These are phyloP conservation scores for Syngnathus floridae DNA, from an alignment of 2,113 vertebrate species.

Conservation along the genomic window DNA sequence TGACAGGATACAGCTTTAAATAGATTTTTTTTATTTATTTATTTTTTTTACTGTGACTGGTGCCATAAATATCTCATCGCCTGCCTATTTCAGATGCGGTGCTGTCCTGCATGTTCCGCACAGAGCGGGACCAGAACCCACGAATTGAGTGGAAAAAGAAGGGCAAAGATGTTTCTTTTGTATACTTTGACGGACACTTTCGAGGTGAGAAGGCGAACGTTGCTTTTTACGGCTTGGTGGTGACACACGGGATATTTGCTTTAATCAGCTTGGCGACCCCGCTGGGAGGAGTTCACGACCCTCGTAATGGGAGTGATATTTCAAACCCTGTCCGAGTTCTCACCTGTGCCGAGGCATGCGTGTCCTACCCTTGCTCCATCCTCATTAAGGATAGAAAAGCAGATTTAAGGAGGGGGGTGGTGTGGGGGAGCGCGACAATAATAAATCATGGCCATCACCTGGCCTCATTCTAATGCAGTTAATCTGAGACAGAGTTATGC, in stretches of 20 bases:
- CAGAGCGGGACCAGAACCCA: slow-evolving; percentile 67
- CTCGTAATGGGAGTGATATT: background rate
- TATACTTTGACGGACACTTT: slow-evolving; percentile 79
- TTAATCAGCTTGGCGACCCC: slow-evolving; percentile 30
- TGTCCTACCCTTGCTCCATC: slow-evolving; percentile 14
- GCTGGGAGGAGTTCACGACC: slow-evolving; percentile 5
- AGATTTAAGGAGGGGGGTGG: slow-evolving; percentile 6
- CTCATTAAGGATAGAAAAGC: slow-evolving; percentile 9
- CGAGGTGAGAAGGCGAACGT: slow-evolving; percentile 69
- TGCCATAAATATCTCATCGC: slow-evolving; percentile 35
- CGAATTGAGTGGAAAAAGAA: slow-evolving; percentile 95
- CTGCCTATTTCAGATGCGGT: slow-evolving; percentile 67
- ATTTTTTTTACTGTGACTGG: background rate
- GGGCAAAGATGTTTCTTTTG: slow-evolving; percentile 75
- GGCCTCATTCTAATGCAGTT: background rate
- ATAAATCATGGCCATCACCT: slow-evolving; percentile 21
- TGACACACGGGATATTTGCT: slow-evolving; percentile 18
- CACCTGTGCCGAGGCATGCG: slow-evolving; percentile 9
- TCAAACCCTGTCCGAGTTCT: background rate
- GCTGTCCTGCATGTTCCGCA: slow-evolving; percentile 79
- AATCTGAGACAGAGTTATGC: background rate
- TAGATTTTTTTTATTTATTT: slow-evolving; percentile 24
- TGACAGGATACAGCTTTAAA: slow-evolving; percentile 41
- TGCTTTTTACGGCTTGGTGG: slow-evolving; percentile 25
- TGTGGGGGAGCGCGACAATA: slow-evolving; percentile 20